Percentiles rank a stretch among this genome's conserved stretches.
Evolutionary conservation across 2,797 vertebrate genomes (phyloP).

Genomic region (Poeciliopsis paucimaculata): DNA sequence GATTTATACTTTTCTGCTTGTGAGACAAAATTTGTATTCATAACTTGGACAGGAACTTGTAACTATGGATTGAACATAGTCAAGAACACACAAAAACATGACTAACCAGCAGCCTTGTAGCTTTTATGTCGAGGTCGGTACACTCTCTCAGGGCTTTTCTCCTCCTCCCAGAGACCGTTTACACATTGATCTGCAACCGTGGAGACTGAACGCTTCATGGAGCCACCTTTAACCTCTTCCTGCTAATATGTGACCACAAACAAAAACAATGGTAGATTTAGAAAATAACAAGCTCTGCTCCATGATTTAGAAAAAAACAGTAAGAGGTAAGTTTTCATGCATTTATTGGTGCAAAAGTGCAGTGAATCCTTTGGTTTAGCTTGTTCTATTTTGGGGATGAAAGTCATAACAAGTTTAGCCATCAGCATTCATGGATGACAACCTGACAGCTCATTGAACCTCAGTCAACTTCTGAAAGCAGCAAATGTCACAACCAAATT

Average conservation of each 20-base stretch:
- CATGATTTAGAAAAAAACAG: constrained; percentile 11
- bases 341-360: constrained; percentile 35
- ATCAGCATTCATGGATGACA: constrained; percentile 53
- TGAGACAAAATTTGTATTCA: not conserved
- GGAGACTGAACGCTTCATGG: constrained; percentile 91
- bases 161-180: constrained; percentile 92
- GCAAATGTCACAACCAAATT: constrained; percentile 31
- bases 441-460: constrained; percentile 21
- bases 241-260: constrained; percentile 64
- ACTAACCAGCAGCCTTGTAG: constrained; percentile 90
- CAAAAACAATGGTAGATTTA: constrained; percentile 22
- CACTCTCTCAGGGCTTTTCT: constrained; percentile 91
- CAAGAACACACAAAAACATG: not conserved
- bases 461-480: constrained; percentile 33
- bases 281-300: constrained; percentile 17
- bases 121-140: constrained; percentile 92
- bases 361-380: constrained; percentile 31
- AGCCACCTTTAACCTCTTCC: constrained; percentile 85
- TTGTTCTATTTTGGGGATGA: constrained; percentile 28
- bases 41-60: not conserved
- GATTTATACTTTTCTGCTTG: not conserved
- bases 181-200: constrained; percentile 89
- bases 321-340: constrained; percentile 34
- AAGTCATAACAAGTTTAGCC: constrained; percentile 33
- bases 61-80: not conserved